Evolutionary conservation across 2,113 vertebrate species (phyloP), one percentile per base, ranked within the genome.

Genomic region (Trichechus manatus): DNA sequence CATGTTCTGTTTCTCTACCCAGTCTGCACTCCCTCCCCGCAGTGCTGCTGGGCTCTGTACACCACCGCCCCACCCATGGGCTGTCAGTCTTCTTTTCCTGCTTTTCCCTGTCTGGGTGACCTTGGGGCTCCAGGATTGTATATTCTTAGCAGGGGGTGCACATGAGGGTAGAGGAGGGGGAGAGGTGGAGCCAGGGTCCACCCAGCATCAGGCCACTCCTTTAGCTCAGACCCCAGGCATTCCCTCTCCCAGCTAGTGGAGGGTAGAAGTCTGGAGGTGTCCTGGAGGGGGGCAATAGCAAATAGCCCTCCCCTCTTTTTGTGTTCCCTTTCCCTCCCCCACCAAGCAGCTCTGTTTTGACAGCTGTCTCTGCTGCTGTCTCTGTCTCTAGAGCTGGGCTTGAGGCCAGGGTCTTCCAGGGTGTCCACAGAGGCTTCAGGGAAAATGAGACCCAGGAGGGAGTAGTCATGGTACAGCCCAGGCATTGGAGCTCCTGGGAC

Each of bases 301-400:
- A 77, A 75, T 36, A 83, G 64, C 87, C 82, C 59, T 92, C 59
- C 39, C 36, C 44, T 81, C 36, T 53, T 66, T 93, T 63, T 47
- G 66, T 39, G 44, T 64, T 92, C 20, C 36, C 68, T 25, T 59
- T 39, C 42, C 78, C 63, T 95, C 88, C 89, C 78, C 82, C 39
- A 79, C 79, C 39, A 95, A 95, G 95, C 70, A 29, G 53, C 78
- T 95, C 95, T 98, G 97, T 98, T 98, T 97, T 96, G 95, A 97
- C 97, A 98, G 97, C 98, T 98, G 97, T 96, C 97, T 98, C 93
- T 96, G 84, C 93, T 95, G 94, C 97, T 96, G 92, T 98, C 91
- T 97, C 95, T 97, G 83, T 97, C 96, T 96, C 93, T 56, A 97
- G 95, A 96, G 90, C 96, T 97, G 97, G 96, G 97, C 94, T 92